Evolutionary conservation across 1,140 invertebrate species (phyloP).

Genomic region (Phymorhynchus buccinoides): DNA sequence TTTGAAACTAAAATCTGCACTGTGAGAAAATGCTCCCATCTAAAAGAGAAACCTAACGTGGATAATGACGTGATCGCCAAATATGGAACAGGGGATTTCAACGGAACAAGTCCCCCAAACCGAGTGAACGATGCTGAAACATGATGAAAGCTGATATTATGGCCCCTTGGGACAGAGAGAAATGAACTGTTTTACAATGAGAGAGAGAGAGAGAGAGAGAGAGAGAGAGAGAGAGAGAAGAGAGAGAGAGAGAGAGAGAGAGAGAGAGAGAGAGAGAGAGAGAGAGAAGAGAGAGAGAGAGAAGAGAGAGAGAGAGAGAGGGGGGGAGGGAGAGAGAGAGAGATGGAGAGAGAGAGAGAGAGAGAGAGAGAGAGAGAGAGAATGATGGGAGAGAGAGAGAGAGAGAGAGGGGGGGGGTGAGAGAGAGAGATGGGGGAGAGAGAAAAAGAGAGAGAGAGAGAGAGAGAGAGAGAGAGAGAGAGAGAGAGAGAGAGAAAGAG

Average conservation of each 20-base stretch:
- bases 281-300: background rate
- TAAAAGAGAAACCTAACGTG: too few relatives aligned
- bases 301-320: slow-evolving; percentile 14
- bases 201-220: background rate
- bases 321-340: background rate
- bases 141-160: too few relatives aligned
- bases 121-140: too few relatives aligned
- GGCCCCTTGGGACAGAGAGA: too few relatives aligned
- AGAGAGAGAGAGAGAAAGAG: background rate
- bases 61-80: too few relatives aligned
- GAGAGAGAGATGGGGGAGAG: too few relatives aligned
- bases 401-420: background rate
- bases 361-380: background rate
- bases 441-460: background rate
- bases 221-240: background rate
- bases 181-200: too few relatives aligned
- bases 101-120: too few relatives aligned
- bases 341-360: background rate
- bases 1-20: too few relatives aligned
- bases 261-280: background rate
- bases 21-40: too few relatives aligned
- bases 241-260: background rate
- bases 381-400: background rate
- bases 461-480: background rate
- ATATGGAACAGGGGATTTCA: too few relatives aligned